Evolutionary conservation across 64 coral and sea anemone species (phyloP), one percentile per base, ranked within the genome.

Genomic region (Hydrozoanthus tunicans): DNA sequence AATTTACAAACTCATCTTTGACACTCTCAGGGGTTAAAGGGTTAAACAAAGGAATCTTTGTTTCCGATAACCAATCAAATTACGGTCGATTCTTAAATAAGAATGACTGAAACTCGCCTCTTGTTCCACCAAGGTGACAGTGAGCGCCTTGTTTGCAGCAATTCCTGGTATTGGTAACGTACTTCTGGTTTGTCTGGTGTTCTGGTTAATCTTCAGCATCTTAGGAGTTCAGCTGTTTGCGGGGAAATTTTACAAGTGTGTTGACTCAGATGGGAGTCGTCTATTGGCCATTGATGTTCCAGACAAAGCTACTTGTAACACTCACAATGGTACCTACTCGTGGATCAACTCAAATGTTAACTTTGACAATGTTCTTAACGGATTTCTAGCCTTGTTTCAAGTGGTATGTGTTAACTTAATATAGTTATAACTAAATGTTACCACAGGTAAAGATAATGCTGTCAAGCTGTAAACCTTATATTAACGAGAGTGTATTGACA

Each of bases 161-260:
- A 95, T 95, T 58, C 94, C 94, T 67, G 94, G 94, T 59, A 95
- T 95, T 15, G 94, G 66, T 7, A 95, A 95, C 60, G 94, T 95
- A 4, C 90, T 95, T 0, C 77, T 95, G 7, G 94, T 95, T n/a
- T 95, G 90, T 3, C 53, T 95, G n/a, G 59, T 95, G 24, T 95
- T 95, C 68, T 95, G 94, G 94, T 61, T 95, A 24, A 95, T 95
- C n/a, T 95, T 95, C 83, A 91, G 89, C 53, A 95, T 95, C 11
- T 77, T 95, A 26, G 94, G 94, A n/a, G 94, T 95, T 0, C 94
- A 95, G 90, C 89, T 95, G 26, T 95, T 95, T 62, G 94, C 94
- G 10, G 94, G 94, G 32, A 92, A 81, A 69, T 95, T 95, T 79
- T 95, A 91, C 53, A 95, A 95, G 70, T 95, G 94, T 66, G 9